Conservation (phyloP, 30 jellyfish, hydroid and myxozoan species). For the Rhopilema esculentum region DNA sequence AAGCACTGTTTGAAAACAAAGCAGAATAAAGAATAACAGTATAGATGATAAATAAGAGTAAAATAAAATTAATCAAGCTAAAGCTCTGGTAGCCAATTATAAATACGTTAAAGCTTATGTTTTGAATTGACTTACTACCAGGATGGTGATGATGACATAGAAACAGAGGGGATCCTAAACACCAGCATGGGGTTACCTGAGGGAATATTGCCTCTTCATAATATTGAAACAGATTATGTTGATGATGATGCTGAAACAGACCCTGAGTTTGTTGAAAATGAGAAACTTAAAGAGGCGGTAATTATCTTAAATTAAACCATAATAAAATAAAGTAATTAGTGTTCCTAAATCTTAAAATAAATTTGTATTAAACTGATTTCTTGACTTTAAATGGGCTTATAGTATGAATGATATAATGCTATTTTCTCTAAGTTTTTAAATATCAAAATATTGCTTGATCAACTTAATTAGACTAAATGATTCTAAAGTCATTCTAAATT, state of each 20-base stretch:
- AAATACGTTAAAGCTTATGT: no score
- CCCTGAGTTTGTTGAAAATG: constrained; percentile 70
- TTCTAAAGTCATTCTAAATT: no score
- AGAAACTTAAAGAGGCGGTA: constrained; percentile 65
- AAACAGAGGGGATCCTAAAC: constrained; percentile 76
- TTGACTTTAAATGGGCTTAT: background rate
- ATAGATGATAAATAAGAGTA: no score
- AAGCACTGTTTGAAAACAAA: no score
- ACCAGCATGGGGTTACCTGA: constrained; percentile 79
- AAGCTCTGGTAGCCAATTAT: no score
- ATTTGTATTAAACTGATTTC: background rate
- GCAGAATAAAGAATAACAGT: no score
- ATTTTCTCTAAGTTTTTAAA: no score
- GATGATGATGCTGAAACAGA: constrained; percentile 75
- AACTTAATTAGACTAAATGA: no score
- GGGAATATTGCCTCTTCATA: constrained; percentile 59
- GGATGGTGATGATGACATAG: constrained; percentile 51
- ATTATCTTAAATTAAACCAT: constrained; percentile 2
- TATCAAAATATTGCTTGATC: no score
- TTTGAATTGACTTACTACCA: background rate
- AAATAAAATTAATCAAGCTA: no score
- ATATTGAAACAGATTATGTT: constrained; percentile 71
- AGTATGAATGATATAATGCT: no score
- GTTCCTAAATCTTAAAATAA: background rate
- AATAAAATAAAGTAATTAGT: background rate